Evolutionary conservation across 2,113 vertebrate genomes (phyloP).

Genomic region (Colinus virginianus): DNA sequence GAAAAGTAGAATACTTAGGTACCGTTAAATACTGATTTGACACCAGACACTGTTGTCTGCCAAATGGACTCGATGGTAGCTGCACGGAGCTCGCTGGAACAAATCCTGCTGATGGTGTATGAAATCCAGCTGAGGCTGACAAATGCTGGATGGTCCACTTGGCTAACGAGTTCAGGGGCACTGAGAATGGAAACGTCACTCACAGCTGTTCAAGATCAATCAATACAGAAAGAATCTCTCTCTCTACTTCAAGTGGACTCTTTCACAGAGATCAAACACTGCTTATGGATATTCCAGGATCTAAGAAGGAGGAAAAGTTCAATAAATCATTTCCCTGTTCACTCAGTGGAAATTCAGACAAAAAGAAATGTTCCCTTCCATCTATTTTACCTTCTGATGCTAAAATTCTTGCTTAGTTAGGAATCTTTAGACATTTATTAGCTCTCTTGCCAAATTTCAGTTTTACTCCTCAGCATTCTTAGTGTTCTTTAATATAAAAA

Average conservation of each 20-base stretch:
- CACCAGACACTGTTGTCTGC: background rate
- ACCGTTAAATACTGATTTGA: background rate
- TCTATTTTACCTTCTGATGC: background rate
- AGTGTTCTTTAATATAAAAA: constrained; percentile 13
- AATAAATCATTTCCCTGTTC: constrained; percentile 29
- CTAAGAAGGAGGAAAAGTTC: background rate
- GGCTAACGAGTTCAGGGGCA: background rate
- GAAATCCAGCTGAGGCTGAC: background rate
- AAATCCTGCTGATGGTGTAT: background rate
- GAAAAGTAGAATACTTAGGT: background rate
- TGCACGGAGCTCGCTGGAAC: background rate
- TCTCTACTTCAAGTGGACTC: background rate
- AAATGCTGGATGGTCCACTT: background rate
- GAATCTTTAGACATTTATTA: background rate
- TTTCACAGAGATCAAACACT: background rate
- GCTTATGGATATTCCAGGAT: background rate
- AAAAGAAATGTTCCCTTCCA: background rate
- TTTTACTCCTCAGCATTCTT: constrained; percentile 17
- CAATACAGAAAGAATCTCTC: background rate
- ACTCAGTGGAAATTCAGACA: background rate
- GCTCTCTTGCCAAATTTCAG: background rate
- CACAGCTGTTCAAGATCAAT: background rate
- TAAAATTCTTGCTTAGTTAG: background rate
- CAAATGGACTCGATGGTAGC: background rate
- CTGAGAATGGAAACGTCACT: background rate